These are phyloP conservation scores for Alouatta palliata DNA, from an alignment of 2,113 vertebrate species.

Conservation along the genomic window DNA sequence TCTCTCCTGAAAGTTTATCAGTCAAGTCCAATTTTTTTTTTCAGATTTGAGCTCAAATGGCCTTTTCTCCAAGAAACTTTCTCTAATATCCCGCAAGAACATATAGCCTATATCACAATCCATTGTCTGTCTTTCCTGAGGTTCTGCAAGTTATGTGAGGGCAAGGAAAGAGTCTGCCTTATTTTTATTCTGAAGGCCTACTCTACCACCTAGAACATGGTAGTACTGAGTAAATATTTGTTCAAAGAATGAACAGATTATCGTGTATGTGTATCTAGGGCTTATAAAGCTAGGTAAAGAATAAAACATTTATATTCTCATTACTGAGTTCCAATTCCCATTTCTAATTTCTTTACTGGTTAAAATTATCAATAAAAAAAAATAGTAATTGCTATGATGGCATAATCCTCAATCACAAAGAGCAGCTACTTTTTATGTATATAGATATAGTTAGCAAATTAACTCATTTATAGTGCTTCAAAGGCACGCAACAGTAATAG, in stretches of 20 bases:
- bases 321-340: neutral
- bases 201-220: too few species aligned
- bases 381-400: neutral
- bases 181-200: neutral
- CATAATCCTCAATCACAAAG: neutral
- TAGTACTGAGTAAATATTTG: conserved; percentile 12
- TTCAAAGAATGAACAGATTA: neutral
- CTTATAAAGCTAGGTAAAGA: neutral
- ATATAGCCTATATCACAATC: neutral
- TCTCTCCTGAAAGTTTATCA: neutral
- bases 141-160: neutral
- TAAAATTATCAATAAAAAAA: conserved; percentile 7
- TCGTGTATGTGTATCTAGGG: neutral
- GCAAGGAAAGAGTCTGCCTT: neutral
- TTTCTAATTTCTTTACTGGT: neutral
- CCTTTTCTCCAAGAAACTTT: neutral
- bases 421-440: neutral
- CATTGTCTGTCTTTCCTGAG: neutral
- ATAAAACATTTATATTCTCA: neutral
- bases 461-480: neutral
- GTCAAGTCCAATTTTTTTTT: neutral
- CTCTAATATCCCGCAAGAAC: neutral
- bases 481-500: neutral
- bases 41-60: neutral
- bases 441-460: neutral